Evolutionary conservation across 2,888 invertebrate species (phyloP), one percentile per base, ranked within the genome.

Genomic region (Acrocyrtus sp.): DNA sequence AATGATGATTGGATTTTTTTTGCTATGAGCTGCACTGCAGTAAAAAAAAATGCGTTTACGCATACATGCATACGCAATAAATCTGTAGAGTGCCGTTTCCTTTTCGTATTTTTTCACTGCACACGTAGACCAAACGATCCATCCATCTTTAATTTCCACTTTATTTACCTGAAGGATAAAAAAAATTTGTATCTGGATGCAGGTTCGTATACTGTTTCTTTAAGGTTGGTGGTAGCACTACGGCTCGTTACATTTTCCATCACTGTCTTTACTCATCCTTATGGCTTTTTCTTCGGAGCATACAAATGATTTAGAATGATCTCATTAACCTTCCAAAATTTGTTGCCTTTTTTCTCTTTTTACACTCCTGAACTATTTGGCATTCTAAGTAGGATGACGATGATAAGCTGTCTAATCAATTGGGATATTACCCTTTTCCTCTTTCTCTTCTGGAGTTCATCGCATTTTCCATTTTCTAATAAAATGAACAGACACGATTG

Each of bases 291-390:
- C 56, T 17, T 19, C 39, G 39, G 22, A 39, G 66, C 48, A 68
- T 68, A 60, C 50, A 60, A 60, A 60, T 60, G 45, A 60, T 53
- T 60, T 60, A 22, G 39, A 60, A 68, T 68, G 58, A 53, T 68
- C 68, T 68, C 68, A 68, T 60, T 68, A 68, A 43, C 53, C 68
- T 29, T 34, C 12, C 12, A 12, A 41, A 58, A 27, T 58, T 60
- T 53, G 60, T 60, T 34, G 51, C 58, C 45, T 41, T 48, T 34
- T 34, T 24, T 47, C 27, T 15, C 12, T n/a, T n/a, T n/a, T n/a
- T n/a, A n/a, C n/a, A n/a, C n/a, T n/a, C 12, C 34, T 34, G 6
- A 34, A 34, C 34, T n/a, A n/a, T n/a, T 34, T 34, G 34, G 34
- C 12, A 34, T 34, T 34, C 34, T 8, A 34, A 5, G 34, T 34